These are phyloP conservation scores for Leptothorax acervorum DNA, from an alignment of 2,888 invertebrate genomes.

Conservation along the genomic window DNA sequence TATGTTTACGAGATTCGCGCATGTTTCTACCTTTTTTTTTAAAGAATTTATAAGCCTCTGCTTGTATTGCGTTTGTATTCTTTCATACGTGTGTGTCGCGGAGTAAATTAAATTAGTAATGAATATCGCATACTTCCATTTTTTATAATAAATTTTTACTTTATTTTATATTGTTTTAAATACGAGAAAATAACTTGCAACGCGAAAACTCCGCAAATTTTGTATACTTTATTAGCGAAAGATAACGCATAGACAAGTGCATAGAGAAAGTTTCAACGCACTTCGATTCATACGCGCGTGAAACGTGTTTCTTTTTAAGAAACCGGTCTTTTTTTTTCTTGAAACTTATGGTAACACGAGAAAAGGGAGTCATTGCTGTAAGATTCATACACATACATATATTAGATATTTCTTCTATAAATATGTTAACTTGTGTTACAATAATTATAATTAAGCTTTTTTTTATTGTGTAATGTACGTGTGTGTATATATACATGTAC, in stretches of 20 bases:
- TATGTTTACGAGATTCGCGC: constrained; percentile 3
- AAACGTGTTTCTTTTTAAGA: constrained; percentile 23
- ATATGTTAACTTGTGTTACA: constrained; percentile 25
- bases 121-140: constrained; percentile 38
- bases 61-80: constrained; percentile 14
- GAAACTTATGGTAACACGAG: background rate
- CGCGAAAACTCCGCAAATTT: constrained; percentile 29
- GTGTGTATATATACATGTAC: background rate
- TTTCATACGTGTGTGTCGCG: constrained; percentile 16
- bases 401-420: constrained; percentile 7
- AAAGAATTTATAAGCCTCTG: background rate
- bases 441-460: constrained; percentile 7
- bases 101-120: constrained; percentile 4
- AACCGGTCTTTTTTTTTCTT: constrained; percentile 2
- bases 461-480: constrained; percentile 20
- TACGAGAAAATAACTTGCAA: constrained; percentile 3
- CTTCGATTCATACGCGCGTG: background rate
- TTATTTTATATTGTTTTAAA: background rate
- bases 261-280: constrained; percentile 21
- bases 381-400: constrained; percentile 24
- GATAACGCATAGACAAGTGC: background rate
- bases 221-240: constrained; percentile 14
- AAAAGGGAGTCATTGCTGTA: background rate
- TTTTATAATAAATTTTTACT: constrained; percentile 25
- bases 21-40: background rate